Base-by-base conservation (phyloP, 2,888 invertebrate genomes). In the Argyresthia albistria region DNA sequence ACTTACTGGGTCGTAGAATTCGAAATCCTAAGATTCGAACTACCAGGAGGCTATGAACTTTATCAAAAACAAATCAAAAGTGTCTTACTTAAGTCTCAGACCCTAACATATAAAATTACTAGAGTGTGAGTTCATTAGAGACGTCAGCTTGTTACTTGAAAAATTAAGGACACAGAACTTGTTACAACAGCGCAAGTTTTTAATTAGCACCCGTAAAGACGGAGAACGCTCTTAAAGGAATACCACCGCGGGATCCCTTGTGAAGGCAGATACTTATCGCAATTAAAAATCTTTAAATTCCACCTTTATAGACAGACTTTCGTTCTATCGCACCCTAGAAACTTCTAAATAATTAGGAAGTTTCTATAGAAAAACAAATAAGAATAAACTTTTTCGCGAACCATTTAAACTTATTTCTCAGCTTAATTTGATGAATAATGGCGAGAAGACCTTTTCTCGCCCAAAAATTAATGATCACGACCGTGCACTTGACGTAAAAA, bases 391-490 rank as follows among this genome's bases (percentile, higher is more conserved):
- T 47, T 47, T 35, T 8, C 10, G 3, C 25, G 25, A 14, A 14
- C 14, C 14, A 45, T 45, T 15, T 12, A 15, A 46, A 25, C 8
- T 25, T 25, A 46, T 48, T 58, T 59, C 60, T 59, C 60, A 56
- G 53, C 58, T 62, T 63, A 63, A 64, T 61, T 66, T 62, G 55
- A 54, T 58, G 60, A 59, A 56, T 60, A 60, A 65, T 57, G 25
- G 25, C 25, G 63, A 55, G 59, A 59, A 62, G 60, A 64, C 57
- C 58, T 61, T 60, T 59, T 59, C 62, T 63, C 60, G 60, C 59
- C 56, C 57, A 60, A 59, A 60, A 68, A 66, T 68, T 68, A 67
- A 68, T 63, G 63, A 67, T 64, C 59, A 54, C 55, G 56, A 60
- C 56, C 56, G 59, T 66, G 67, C 61, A 59, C 62, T 62, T 67